These are phyloP conservation scores for Staurois parvus DNA, from an alignment of 2,797 vertebrate genomes.

Conservation along the genomic window DNA sequence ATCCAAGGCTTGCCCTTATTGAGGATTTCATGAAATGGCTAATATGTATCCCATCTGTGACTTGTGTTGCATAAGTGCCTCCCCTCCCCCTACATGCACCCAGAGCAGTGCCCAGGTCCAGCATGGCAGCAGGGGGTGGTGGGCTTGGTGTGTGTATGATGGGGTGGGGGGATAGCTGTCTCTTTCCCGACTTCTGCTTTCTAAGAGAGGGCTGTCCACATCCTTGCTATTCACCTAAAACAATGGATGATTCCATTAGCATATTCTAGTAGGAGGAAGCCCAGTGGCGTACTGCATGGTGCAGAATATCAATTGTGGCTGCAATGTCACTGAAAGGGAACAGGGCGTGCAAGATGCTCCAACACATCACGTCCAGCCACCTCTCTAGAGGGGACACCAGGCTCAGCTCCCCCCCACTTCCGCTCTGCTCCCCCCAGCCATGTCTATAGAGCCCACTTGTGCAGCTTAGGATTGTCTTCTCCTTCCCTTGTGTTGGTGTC, in stretches of 20 bases:
- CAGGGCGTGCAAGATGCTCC: constrained; percentile 33
- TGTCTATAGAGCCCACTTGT: constrained; percentile 8
- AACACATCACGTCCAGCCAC: constrained; percentile 17
- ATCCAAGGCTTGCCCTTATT: background rate
- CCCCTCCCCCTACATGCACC: constrained; percentile 21
- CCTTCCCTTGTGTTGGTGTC: background rate
- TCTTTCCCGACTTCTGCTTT: background rate
- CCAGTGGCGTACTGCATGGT: constrained; percentile 58
- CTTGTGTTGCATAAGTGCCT: background rate
- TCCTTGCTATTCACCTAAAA: constrained; percentile 26
- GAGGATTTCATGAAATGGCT: background rate
- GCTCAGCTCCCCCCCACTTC: background rate
- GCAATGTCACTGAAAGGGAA: constrained; percentile 64
- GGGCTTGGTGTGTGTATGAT: background rate
- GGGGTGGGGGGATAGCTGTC: background rate
- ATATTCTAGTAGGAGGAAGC: constrained; percentile 57
- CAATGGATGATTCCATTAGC: constrained; percentile 49
- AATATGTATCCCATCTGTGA: background rate
- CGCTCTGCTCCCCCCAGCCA: background rate
- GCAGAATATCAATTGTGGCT: constrained; percentile 64
- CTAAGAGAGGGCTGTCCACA: constrained; percentile 31
- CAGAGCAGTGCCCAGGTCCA: constrained; percentile 16
- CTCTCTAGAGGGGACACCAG: constrained; percentile 6
- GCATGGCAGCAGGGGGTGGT: background rate
- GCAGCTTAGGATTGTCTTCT: constrained; percentile 5